phyloP scores from a whole-genome alignment of 2,888 invertebrate genomes.

The Pyrochroa serraticornis region DNA sequence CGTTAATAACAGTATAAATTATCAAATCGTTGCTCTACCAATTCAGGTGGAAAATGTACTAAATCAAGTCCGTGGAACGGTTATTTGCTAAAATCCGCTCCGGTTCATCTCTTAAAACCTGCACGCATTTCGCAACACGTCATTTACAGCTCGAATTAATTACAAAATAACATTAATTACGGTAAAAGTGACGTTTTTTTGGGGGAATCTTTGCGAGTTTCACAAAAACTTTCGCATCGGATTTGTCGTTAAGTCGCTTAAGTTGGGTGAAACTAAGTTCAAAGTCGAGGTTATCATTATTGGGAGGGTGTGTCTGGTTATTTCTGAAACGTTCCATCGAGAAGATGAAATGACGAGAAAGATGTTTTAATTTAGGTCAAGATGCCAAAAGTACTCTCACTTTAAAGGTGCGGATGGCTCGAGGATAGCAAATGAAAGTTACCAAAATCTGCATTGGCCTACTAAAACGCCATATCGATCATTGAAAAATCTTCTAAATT shows the following conservation, averaged over 20 bases:
- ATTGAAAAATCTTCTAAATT: conserved; percentile 7
- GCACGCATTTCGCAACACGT: no score
- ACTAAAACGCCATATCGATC: conserved; percentile 14
- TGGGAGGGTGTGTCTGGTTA: conserved; percentile 14
- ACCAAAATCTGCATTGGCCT: conserved; percentile 20
- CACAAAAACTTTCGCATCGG: neutral
- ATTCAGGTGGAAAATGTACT: no score
- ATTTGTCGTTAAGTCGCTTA: neutral
- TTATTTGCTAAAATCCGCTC: no score
- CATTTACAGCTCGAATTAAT: no score
- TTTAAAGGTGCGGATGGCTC: conserved; percentile 24
- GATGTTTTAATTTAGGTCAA: conserved; percentile 20
- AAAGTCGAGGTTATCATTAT: neutral
- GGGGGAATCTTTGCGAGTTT: no score
- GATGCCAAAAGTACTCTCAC: conserved; percentile 25
- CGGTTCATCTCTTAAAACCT: no score
- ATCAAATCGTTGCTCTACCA: no score
- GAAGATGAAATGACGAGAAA: conserved; percentile 16
- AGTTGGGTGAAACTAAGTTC: conserved; percentile 2
- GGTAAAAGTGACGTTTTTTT: no score
- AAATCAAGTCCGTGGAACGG: no score
- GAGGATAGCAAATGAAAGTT: conserved; percentile 25
- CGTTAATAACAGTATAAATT: no score
- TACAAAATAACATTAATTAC: no score
- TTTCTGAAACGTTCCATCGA: conserved; percentile 3